Base-by-base conservation (phyloP, 2,113 vertebrate species). In the Propithecus coquereli region DNA sequence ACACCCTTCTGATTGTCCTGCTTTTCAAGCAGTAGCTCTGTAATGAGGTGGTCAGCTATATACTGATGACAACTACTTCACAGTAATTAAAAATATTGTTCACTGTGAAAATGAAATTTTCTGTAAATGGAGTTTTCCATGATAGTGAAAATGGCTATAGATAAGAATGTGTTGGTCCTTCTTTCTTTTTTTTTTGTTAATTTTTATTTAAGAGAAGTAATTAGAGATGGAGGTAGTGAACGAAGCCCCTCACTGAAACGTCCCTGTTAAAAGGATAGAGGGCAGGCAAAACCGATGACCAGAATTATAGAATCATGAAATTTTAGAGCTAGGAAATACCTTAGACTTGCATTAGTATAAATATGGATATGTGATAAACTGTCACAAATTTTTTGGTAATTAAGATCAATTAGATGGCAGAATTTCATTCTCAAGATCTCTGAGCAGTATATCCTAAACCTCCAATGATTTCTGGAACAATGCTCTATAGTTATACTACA, bases 261-360 rank as follows among this genome's bases (percentile, higher is more conserved):
- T 81, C 37, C 18, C 45, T 14, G 45, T 65, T 81, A 76, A 61
- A 95, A 70, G 30, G 20, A 30, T 25, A 81, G 30, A 82, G 59
- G 23, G 43, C 71, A 23, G 61, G 45, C 6, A 47, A 81, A 87
- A 65, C 45, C 27, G 27, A 22, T 73, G n/a, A 43, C 40, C 37
- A 65, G 25, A 76, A 97, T 84, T 88, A 65, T 59, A 90, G n/a
- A 87, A 76, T n/a, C 68, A 63, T 87, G n/a, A 37, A 80, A 91
- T 79, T 77, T 91, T 86, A 66, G 40, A 96, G 18, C 6, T 54
- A 95, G 54, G 14, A 76, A 91, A 80, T 92, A 52, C 4, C 27
- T 88, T 43, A 83, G 34, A 81, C n/a, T 68, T 94, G 32, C 30
- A 43, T 59, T 45, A 57, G 22, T 61, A 43, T 66, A 87, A 88